These are phyloP conservation scores for Cepaea nemoralis DNA, from an alignment of 1,140 invertebrate species.

Conservation along the genomic window DNA sequence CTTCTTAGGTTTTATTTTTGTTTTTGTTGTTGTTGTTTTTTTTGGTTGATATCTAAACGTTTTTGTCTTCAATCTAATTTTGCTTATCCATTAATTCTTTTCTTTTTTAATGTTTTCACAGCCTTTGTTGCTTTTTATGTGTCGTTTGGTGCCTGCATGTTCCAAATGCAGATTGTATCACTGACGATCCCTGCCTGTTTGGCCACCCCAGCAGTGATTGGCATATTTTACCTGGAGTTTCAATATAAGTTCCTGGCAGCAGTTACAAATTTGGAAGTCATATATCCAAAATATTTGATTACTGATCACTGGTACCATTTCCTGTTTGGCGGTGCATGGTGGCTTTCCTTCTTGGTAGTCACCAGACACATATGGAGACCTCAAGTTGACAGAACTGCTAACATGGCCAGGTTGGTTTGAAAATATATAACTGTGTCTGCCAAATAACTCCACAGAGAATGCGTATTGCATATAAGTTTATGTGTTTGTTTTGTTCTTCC, in stretches of 20 bases:
- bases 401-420: constrained; percentile 84
- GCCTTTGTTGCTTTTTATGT: constrained; percentile 55
- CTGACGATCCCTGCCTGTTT: constrained; percentile 55
- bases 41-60: too few species aligned
- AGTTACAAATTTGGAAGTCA: background rate
- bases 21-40: too few species aligned
- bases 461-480: too few species aligned
- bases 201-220: constrained; percentile 55
- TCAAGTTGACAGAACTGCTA: constrained; percentile 94
- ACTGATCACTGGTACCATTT: constrained; percentile 36
- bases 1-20: too few species aligned
- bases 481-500: too few species aligned
- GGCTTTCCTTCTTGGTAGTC: constrained; percentile 92
- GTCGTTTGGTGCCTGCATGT: constrained; percentile 59
- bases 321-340: constrained; percentile 68
- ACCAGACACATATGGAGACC: constrained; percentile 97
- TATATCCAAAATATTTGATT: background rate
- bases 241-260: background rate
- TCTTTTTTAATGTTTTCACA: constrained; percentile 26
- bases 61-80: too few species aligned
- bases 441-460: too few species aligned
- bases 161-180: constrained; percentile 60
- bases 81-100: background rate
- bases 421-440: too few species aligned
- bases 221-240: constrained; percentile 34